Percentiles rank a stretch among this genome's conserved stretches.
Conservation (phyloP, 2,888 invertebrate genomes). For the Lacanobia wlatinum region DNA sequence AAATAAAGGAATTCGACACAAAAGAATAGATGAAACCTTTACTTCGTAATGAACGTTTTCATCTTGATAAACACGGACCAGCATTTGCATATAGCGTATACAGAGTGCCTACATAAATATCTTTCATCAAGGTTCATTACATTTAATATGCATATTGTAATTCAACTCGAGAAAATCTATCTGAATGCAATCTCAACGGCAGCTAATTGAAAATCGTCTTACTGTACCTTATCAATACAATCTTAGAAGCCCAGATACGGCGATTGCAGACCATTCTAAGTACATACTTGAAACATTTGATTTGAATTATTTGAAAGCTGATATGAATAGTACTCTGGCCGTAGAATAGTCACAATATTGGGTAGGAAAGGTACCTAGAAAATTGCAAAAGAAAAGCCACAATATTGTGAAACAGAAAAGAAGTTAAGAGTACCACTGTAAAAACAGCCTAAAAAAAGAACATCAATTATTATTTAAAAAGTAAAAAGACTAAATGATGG, state of each 20-base stretch:
- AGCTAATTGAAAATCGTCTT: conserved; percentile 28
- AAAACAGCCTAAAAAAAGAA: no score
- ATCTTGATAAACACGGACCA: neutral
- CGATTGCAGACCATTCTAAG: conserved; percentile 15
- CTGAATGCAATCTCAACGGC: conserved; percentile 23
- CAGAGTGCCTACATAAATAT: neutral
- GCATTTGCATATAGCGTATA: neutral
- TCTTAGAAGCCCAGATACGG: conserved; percentile 39
- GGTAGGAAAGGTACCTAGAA: no score
- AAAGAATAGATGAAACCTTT: neutral
- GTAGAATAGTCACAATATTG: neutral
- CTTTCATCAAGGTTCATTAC: conserved; percentile 3
- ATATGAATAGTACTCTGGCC: neutral
- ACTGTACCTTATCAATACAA: conserved; percentile 44
- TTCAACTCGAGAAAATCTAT: conserved; percentile 30
- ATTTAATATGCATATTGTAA: conserved; percentile 15
- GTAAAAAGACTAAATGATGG: no score
- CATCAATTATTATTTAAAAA: no score
- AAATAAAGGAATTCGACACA: neutral
- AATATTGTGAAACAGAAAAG: no score
- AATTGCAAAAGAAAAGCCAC: no score
- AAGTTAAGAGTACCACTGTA: no score
- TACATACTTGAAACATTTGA: conserved; percentile 17
- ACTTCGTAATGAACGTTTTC: neutral
- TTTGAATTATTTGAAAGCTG: conserved; percentile 15